These are phyloP conservation scores for Guaruba guarouba DNA, from an alignment of 2,113 vertebrate species.

Conservation along the genomic window DNA sequence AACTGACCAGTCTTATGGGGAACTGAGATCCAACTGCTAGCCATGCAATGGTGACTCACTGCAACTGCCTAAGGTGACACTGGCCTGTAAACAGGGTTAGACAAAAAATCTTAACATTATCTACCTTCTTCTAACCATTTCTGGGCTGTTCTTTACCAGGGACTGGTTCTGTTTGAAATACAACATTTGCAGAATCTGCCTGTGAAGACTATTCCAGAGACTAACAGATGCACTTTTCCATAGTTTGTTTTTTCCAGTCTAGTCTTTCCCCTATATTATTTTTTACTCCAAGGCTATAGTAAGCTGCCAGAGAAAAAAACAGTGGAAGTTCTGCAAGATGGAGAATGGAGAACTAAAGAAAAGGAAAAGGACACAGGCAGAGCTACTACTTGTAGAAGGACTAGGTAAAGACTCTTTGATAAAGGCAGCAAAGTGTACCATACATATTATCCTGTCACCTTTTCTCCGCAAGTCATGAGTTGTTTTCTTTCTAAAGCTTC, in stretches of 20 bases:
- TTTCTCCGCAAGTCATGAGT: not conserved
- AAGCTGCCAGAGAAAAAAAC: slow-evolving; percentile 46
- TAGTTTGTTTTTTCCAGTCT: slow-evolving; percentile 19
- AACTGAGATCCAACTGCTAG: not conserved
- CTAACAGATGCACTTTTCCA: slow-evolving; percentile 29
- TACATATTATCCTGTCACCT: not conserved
- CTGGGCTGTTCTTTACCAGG: not conserved
- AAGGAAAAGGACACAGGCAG: not conserved
- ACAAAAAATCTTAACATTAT: not conserved
- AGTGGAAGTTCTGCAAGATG: not conserved
- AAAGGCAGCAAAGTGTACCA: not conserved
- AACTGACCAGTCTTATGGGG: not conserved
- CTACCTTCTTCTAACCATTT: not conserved
- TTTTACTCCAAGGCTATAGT: not conserved
- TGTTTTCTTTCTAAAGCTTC: not conserved
- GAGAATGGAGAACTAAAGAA: not conserved
- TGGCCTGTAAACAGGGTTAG: not conserved
- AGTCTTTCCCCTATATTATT: not conserved
- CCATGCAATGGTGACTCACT: not conserved
- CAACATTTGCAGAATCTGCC: not conserved
- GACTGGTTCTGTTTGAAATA: not conserved
- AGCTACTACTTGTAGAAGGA: not conserved
- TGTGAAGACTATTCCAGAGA: not conserved
- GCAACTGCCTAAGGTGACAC: not conserved
- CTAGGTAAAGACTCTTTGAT: not conserved